These are phyloP conservation scores for Synanceia verrucosa DNA, from an alignment of 2,797 vertebrate genomes.

Conservation along the genomic window DNA sequence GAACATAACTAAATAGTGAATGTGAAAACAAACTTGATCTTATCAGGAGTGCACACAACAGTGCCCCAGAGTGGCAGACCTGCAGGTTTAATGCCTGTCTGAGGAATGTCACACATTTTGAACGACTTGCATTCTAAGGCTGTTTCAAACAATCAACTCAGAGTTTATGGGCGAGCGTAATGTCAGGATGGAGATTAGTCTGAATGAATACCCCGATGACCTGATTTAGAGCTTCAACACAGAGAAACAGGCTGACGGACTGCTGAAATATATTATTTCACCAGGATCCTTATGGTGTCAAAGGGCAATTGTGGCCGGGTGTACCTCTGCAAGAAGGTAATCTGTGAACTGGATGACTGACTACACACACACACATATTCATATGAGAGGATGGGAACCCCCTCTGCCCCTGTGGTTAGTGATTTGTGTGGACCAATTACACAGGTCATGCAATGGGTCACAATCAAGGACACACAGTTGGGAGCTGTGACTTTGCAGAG, in stretches of 20 bases:
- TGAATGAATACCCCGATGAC: conserved; percentile 18
- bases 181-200: not conserved
- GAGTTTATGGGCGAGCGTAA: conserved; percentile 19
- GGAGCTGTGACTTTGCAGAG: conserved; percentile 48
- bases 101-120: conserved; percentile 34
- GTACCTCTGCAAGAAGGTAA: conserved; percentile 57
- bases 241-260: conserved; percentile 12
- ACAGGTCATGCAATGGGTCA: conserved; percentile 80
- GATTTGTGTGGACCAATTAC: conserved; percentile 80
- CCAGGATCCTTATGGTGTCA: conserved; percentile 50
- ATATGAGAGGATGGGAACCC: conserved; percentile 56
- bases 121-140: conserved; percentile 28
- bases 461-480: conserved; percentile 64
- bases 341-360: conserved; percentile 62
- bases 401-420: conserved; percentile 70
- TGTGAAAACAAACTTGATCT: not conserved
- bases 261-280: conserved; percentile 49
- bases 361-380: conserved; percentile 36
- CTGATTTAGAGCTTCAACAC: conserved; percentile 21
- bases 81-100: conserved; percentile 30
- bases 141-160: conserved; percentile 19
- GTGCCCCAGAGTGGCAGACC: conserved; percentile 44
- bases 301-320: conserved; percentile 60
- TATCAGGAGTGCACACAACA: conserved; percentile 35
- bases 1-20: not conserved